These are phyloP conservation scores for Catharus minimus DNA, from an alignment of 2,113 vertebrate genomes.

Conservation along the genomic window DNA sequence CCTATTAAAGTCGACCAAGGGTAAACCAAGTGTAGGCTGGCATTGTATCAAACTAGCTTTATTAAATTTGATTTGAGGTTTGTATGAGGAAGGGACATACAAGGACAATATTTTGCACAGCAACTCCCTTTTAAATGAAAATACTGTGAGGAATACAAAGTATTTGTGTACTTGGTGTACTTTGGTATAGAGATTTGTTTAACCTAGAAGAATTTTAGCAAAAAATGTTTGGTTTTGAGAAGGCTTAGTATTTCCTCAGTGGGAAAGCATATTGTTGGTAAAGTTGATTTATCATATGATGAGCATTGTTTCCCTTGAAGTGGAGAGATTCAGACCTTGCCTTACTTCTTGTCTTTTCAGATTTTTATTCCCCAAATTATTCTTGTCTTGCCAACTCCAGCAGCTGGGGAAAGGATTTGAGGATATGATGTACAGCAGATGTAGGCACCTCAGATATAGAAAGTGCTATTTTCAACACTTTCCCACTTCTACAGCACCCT, in stretches of 20 bases:
- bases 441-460: neutral
- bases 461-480: neutral
- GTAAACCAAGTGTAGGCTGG: constrained; percentile 94
- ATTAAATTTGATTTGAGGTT: constrained; percentile 96
- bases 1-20: constrained; percentile 98
- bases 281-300: constrained; percentile 31
- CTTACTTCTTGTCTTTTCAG: constrained; percentile 12
- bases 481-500: neutral
- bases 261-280: neutral
- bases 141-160: constrained; percentile 77
- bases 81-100: constrained; percentile 86
- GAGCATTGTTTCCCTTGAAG: neutral
- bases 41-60: constrained; percentile 94
- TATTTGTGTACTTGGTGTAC: constrained; percentile 37
- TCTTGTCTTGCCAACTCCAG: neutral
- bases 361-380: constrained; percentile 33
- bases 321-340: neutral
- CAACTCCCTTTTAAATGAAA: constrained; percentile 78
- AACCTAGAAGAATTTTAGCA: constrained; percentile 56
- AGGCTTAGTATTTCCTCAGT: neutral
- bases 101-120: constrained; percentile 94
- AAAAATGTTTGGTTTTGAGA: constrained; percentile 5
- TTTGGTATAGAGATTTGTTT: constrained; percentile 36
- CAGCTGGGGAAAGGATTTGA: neutral
- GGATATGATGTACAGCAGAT: neutral